Evolutionary conservation across 1,140 invertebrate species (phyloP), one percentile per base, ranked within the genome.

Genomic region (Venustaconcha ellipsiformis): DNA sequence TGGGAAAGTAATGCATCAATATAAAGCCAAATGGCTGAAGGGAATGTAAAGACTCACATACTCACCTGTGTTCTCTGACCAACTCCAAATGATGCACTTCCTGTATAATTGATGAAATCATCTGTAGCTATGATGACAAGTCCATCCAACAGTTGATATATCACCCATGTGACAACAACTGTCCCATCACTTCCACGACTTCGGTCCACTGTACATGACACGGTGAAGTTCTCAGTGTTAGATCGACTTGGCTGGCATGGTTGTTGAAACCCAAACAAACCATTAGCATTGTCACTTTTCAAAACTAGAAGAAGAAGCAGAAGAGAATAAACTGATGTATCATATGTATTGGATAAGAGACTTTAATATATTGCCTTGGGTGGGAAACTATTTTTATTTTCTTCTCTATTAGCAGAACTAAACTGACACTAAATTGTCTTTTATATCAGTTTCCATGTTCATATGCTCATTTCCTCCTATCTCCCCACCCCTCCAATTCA

Each of bases 251-350:
- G 86, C 0, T 71, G 72, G 76, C 88, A 89, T n/a, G 67, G 75
- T 55, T 75, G 76, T n/a, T 70, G 60, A 68, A 88, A 87, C 26
- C 84, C 83, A 78, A 88, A 89, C 76, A 88, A 65, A 18, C 88
- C 88, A 83, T 89, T 88, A 20, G 88, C 88, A 84, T 87, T 87
- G 83, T 89, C 88, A 84, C 88, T 89, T 77, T 89, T 89, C 76
- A 88, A 67, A 67, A 89, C 88, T 89, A 78, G 56, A 83, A 82
- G 69, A 74, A 57, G 74, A 81, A 48, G 68, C 66, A 68, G 68
- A 56, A 68, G 20, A 71, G 57, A n/a, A n/a, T 56, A n/a, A 59
- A 23, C 15, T 2, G 67, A 23, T 58, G 57, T 65, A 62, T 23
- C 37, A 20, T 26, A 57, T 30, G 37, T 23, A 26, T 17, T 1